Conservation (phyloP, 2,888 invertebrate species). For the Sisyra terminalis region DNA sequence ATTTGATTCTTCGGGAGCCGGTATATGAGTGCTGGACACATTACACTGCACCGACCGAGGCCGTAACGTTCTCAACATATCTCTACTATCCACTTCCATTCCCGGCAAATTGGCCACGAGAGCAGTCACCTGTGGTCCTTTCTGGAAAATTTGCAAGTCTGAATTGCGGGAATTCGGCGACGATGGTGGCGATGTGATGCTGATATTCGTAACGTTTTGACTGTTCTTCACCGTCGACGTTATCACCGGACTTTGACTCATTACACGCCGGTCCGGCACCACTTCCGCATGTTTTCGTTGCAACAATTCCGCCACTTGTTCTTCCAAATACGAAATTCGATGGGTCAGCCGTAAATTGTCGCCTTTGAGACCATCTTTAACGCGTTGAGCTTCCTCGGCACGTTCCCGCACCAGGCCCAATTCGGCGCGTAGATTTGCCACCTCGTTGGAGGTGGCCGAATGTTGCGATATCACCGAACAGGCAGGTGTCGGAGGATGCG, state of each 20-base stretch:
- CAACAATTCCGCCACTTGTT: conserved; percentile 48
- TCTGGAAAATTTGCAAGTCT: conserved; percentile 6
- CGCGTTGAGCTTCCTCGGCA: conserved; percentile 43
- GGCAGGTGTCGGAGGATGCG: conserved; percentile 17
- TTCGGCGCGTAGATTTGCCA: conserved; percentile 36
- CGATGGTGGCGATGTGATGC: conserved; percentile 41
- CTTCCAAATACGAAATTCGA: conserved; percentile 77
- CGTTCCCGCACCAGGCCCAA: conserved; percentile 38
- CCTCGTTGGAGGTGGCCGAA: conserved; percentile 25
- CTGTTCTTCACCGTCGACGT: conserved; percentile 37
- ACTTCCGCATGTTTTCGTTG: conserved; percentile 10
- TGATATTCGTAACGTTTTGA: conserved; percentile 54
- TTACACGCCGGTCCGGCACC: neutral
- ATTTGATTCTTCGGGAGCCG: conserved; percentile 11
- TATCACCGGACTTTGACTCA: conserved; percentile 19
- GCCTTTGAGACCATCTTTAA: conserved; percentile 41
- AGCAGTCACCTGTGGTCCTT: conserved; percentile 47
- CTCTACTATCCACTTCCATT: conserved; percentile 27
- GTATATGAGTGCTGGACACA: conserved; percentile 34
- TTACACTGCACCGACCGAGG: conserved; percentile 39
- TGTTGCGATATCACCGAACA: conserved; percentile 20
- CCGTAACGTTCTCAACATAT: conserved; percentile 27
- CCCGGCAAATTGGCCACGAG: conserved; percentile 48
- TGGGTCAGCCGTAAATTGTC: conserved; percentile 76
- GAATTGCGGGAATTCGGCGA: conserved; percentile 9